A percentile compares a stretch with the other conserved stretches of the same genome.
These are phyloP conservation scores for Julus scanicus DNA, from an alignment of 2,888 invertebrate genomes.

Conservation along the genomic window DNA sequence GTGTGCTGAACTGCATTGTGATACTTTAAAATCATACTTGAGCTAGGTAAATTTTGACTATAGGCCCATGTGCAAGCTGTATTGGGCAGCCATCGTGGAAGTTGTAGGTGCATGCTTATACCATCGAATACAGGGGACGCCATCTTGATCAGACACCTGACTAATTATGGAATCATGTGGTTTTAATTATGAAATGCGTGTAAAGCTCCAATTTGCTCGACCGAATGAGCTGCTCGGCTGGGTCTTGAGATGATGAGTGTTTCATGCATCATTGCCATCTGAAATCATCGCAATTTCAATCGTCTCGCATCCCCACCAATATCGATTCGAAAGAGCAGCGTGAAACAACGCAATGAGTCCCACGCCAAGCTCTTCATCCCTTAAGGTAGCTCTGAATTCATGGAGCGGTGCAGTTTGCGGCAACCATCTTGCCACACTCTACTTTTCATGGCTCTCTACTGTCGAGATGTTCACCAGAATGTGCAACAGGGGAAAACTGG, in stretches of 20 bases:
- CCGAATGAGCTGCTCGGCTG: neutral
- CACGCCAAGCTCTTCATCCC: constrained; percentile 21
- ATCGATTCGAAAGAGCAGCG: constrained; percentile 24
- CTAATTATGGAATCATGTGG: neutral
- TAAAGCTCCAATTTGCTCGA: constrained; percentile 8
- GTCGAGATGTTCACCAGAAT: neutral
- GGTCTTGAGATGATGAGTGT: constrained; percentile 22
- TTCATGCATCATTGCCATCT: constrained; percentile 32
- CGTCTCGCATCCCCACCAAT: constrained; percentile 32
- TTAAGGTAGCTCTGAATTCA: neutral
- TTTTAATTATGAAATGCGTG: neutral
- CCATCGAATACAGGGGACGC: neutral
- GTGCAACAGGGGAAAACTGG: neutral
- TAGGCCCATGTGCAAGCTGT: too few species aligned
- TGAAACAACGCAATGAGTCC: constrained; percentile 42
- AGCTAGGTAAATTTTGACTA: too few species aligned
- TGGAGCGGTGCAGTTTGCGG: constrained; percentile 13
- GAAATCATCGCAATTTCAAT: constrained; percentile 39
- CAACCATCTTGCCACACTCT: constrained; percentile 30
- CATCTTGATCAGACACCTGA: neutral
- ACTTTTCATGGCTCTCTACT: neutral
- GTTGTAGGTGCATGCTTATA: neutral
- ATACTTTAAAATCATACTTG: too few species aligned
- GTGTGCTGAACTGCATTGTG: too few species aligned
- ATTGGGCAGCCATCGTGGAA: too few species aligned